A percentile compares a stretch with the other conserved stretches of the same genome.
Conservation (phyloP, 2,113 vertebrate species). For the Austrofundulus limnaeus region DNA sequence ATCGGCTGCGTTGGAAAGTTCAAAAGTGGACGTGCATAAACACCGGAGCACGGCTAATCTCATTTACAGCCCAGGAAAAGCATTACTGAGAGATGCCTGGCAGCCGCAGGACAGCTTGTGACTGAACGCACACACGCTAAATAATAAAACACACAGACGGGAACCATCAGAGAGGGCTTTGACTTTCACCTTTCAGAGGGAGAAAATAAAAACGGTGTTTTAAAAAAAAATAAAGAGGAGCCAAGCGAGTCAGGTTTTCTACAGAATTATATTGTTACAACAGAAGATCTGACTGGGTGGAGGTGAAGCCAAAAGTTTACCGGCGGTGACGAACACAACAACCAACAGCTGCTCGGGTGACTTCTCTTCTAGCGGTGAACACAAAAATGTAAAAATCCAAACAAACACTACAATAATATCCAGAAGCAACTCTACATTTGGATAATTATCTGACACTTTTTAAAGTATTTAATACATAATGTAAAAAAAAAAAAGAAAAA, state of each 20-base stretch:
- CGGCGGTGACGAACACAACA: slow-evolving; percentile 64
- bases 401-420: slow-evolving; percentile 44
- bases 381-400: slow-evolving; percentile 60
- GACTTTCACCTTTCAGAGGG: too few species aligned
- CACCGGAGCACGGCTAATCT: not conserved
- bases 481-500: slow-evolving; percentile 46
- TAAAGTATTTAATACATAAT: slow-evolving; percentile 52
- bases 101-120: not conserved
- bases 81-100: not conserved
- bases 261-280: slow-evolving; percentile 97
- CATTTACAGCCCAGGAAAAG: slow-evolving; percentile 17
- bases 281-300: slow-evolving; percentile 83
- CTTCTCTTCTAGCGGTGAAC: slow-evolving; percentile 46
- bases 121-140: not conserved
- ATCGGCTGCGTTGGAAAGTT: slow-evolving; percentile 31
- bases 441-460: slow-evolving; percentile 44
- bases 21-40: slow-evolving; percentile 28
- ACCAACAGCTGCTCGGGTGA: slow-evolving; percentile 58
- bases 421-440: slow-evolving; percentile 60
- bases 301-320: slow-evolving; percentile 57
- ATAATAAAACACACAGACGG: not conserved
- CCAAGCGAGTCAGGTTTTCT: slow-evolving; percentile 76
- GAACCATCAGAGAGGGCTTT: too few species aligned
- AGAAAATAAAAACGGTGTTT: not conserved
- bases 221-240: slow-evolving; percentile 53